A percentile compares a stretch with the other conserved stretches of the same genome.
Conservation (phyloP, 1,140 invertebrate genomes). For the honey bee (Apis mellifera) region Amel_HAv3.1 CM009941.2:11712501-11713000, state of each 20-base stretch:
- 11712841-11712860: slow-evolving; percentile 79
- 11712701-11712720: slow-evolving; percentile 38
- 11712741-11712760: slow-evolving; percentile 67
- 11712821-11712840: slow-evolving; percentile 81
- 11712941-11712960: slow-evolving; percentile 76
- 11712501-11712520: too few species aligned
- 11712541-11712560: background rate
- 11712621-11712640: background rate
- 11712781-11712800: slow-evolving; percentile 80
- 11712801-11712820: slow-evolving; percentile 80
- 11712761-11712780: slow-evolving; percentile 72
- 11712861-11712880: slow-evolving; percentile 74
- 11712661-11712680: background rate
- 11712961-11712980: slow-evolving; percentile 75
- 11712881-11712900: slow-evolving; percentile 77
- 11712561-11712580: background rate
- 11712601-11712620: too few species aligned
- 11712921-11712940: slow-evolving; percentile 63
- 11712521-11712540: background rate
- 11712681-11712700: slow-evolving; percentile 53
- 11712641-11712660: slow-evolving; percentile 36
- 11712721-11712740: slow-evolving; percentile 68
- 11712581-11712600: too few species aligned
- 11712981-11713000: slow-evolving; percentile 70
- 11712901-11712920: slow-evolving; percentile 68